Conservation (phyloP, 2,113 vertebrate species). For the Sialia sialis region DNA sequence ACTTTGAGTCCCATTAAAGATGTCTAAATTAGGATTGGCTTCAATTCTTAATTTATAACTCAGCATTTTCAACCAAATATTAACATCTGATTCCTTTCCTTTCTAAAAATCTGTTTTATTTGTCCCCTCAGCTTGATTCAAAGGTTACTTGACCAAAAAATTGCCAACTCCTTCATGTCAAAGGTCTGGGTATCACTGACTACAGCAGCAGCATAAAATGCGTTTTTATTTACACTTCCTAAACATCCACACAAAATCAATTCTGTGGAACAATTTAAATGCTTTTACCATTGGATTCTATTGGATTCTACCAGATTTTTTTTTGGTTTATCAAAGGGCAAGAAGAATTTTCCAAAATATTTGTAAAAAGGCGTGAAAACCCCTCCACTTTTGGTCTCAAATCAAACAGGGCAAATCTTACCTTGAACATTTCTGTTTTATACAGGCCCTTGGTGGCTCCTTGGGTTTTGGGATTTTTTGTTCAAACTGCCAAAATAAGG, state of each 20-base stretch:
- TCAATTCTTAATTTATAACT: neutral
- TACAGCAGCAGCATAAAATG: neutral
- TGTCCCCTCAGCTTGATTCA: neutral
- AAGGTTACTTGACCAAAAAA: neutral
- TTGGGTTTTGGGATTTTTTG: conserved; percentile 75
- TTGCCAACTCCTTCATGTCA: neutral
- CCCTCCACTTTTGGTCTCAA: neutral
- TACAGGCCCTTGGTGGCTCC: conserved; percentile 63
- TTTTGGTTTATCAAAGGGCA: neutral
- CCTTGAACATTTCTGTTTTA: conserved; percentile 89
- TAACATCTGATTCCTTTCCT: neutral
- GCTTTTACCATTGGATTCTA: neutral
- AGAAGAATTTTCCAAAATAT: neutral
- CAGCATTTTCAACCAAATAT: neutral
- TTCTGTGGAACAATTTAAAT: neutral
- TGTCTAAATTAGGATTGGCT: neutral
- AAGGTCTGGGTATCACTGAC: neutral
- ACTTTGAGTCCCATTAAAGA: neutral
- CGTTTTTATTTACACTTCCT: neutral
- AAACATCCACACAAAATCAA: neutral
- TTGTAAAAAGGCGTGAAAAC: neutral
- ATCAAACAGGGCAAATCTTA: conserved; percentile 64
- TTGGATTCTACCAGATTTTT: neutral
- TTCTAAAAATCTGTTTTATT: neutral
- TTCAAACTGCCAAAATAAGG: conserved; percentile 83